Conservation (phyloP, 2,888 invertebrate species). For the Plusia festucae region DNA sequence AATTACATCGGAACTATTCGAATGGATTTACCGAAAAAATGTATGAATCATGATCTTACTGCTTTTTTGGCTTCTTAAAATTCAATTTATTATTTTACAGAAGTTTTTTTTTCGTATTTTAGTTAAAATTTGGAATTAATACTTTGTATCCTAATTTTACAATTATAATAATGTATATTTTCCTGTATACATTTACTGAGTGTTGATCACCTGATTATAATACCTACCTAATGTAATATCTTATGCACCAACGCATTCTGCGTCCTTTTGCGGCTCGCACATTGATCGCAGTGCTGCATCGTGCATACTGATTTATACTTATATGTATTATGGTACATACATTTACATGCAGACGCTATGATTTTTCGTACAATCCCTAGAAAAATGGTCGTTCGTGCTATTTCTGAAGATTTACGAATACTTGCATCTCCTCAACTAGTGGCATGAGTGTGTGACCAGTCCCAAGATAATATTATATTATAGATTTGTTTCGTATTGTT, state of each 20-base stretch:
- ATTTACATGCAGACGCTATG: not conserved
- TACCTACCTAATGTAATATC: not conserved
- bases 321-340: not conserved
- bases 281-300: not conserved
- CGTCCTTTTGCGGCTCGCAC: slow-evolving; percentile 6
- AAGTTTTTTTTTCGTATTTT: no score
- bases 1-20: slow-evolving; percentile 19
- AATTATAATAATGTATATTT: slow-evolving; percentile 6
- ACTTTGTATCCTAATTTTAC: no score
- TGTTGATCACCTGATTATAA: slow-evolving; percentile 17
- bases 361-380: not conserved
- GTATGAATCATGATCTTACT: slow-evolving; percentile 2
- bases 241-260: slow-evolving; percentile 11
- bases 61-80: not conserved
- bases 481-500: no score
- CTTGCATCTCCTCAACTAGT: no score
- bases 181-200: not conserved
- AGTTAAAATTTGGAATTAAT: no score
- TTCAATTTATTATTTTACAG: no score
- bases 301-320: not conserved
- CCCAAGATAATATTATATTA: no score
- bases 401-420: no score
- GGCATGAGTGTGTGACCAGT: no score
- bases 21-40: not conserved
- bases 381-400: not conserved